Base-by-base conservation (phyloP, 2,113 vertebrate species). In the Rhinoptilus africanus region DNA sequence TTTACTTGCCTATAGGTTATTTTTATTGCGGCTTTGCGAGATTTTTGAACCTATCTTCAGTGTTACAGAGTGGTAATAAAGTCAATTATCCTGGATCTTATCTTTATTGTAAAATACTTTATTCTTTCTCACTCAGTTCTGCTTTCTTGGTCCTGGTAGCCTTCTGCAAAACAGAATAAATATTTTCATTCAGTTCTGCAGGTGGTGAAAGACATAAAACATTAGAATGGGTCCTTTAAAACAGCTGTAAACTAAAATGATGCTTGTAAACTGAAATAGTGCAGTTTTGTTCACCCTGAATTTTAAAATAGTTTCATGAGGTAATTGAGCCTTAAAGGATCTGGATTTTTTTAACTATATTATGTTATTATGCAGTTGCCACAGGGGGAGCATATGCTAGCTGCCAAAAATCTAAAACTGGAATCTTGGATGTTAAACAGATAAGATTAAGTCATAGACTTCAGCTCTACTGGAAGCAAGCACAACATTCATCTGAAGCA, bases 401-500 rank as follows among this genome's bases (percentile, higher is more conserved):
- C 89, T 97, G 96, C 96, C 92, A 97, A 94, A 97, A 98, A 88
- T 68, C 91, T 94, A 75, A 97, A 96, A 94, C 92, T 97, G 89
- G 80, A 96, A 94, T 88, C 91, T 96, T 90, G 97, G 97, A 95
- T 97, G 92, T 96, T 97, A 97, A 97, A 77, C 97, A 97, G 96
- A 97, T 96, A 97, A 96, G 88, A 97, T 98, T 96, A 98, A 97
- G 96, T 96, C 94, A 94, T 69, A 96, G 96, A 94, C 64, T 95
- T 96, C 69, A 92, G 54, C 94, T 96, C 84, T 85, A 75, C 62
- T 88, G 92, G 94, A 95, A 89, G 79, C 68, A 97, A 97, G 93
- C 84, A 56, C 24, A 93, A 37, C 85, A 93, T 92, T 93, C 66
- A 91, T 96, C 88, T 93, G 88, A 81, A 95, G 79, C 78, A 73